Evolutionary conservation across 1,140 invertebrate species (phyloP).

Genomic region (Platyscapa corneri): DNA sequence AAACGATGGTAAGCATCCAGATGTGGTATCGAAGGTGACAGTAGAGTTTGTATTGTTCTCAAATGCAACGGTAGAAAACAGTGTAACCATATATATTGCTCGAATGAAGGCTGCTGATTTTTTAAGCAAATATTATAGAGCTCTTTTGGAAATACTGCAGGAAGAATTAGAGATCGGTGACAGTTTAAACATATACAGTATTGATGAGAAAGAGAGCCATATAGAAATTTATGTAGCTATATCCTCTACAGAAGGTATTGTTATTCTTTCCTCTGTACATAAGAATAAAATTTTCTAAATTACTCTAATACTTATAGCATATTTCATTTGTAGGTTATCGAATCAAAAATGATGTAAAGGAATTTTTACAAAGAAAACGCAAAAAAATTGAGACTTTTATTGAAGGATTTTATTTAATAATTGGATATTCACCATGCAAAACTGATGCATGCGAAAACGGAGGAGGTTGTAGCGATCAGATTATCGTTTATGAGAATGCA

Average conservation of each 20-base stretch:
- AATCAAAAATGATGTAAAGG: slow-evolving; percentile 77
- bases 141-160: slow-evolving; percentile 82
- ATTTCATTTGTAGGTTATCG: slow-evolving; percentile 73
- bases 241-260: slow-evolving; percentile 67
- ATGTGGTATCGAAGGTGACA: slow-evolving; percentile 88
- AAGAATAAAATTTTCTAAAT: neutral
- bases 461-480: slow-evolving; percentile 83
- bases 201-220: slow-evolving; percentile 79
- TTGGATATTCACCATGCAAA: slow-evolving; percentile 85
- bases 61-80: slow-evolving; percentile 88
- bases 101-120: slow-evolving; percentile 85
- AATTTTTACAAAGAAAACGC: slow-evolving; percentile 79
- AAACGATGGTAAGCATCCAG: slow-evolving; percentile 90
- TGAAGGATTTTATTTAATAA: slow-evolving; percentile 74
- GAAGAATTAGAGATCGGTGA: slow-evolving; percentile 79
- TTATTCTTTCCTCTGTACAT: neutral
- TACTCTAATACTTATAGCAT: neutral
- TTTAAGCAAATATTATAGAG: slow-evolving; percentile 82
- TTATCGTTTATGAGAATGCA: slow-evolving; percentile 81
- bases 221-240: slow-evolving; percentile 81
- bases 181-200: slow-evolving; percentile 81
- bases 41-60: slow-evolving; percentile 87
- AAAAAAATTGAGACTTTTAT: slow-evolving; percentile 79
- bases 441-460: slow-evolving; percentile 81
- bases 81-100: slow-evolving; percentile 83